Base-by-base conservation (phyloP, 2,797 vertebrate genomes). In the Gobio occitaniae region DNA sequence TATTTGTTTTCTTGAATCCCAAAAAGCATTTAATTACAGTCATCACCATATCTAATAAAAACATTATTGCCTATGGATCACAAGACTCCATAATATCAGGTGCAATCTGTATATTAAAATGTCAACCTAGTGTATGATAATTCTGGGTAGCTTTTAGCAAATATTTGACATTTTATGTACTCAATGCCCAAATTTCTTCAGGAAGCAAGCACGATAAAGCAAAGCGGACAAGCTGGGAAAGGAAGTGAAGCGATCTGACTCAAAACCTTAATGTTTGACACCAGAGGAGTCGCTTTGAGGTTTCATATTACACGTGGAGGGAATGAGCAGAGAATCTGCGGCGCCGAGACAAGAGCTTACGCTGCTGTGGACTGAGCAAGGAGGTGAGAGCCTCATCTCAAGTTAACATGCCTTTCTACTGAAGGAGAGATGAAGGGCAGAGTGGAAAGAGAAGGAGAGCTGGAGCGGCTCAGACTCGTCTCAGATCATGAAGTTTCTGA, bases 401-500 rank as follows among this genome's bases (percentile, higher is more conserved):
- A 90, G 89, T 90, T 91, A 88, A 89, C 90, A 79, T 78, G 90
- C 90, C 90, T 88, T 91, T 90, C 90, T 91, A 90, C 86, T 76
- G 91, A 90, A 90, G 87, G 84, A 90, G 91, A 89, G 91, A 91
- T 65, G 68, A 78, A 83, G 66, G 54, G 44, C 79, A 90, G 84
- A 85, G 61, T 71, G 81, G 87, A 85, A 87, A 90, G 88, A 83
- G 76, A 78, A 80, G 65, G 5, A 74, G 86, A 78, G 76, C 54
- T 85, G 52, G 75, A 70, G 82, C 29, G 50, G 65, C 69, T 95
- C 91, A 94, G 90, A 94, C 93, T 89, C 90, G 94, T 84, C 95
- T 94, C 90, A 99, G 93, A 41, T 96, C 93, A 0, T 98, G 97
- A 82, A 99, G 95, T 92, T 97, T 97, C 91, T 96, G 96, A 80